Base-by-base conservation (phyloP, 2,113 vertebrate genomes). In the Catagonus wagneri region DNA sequence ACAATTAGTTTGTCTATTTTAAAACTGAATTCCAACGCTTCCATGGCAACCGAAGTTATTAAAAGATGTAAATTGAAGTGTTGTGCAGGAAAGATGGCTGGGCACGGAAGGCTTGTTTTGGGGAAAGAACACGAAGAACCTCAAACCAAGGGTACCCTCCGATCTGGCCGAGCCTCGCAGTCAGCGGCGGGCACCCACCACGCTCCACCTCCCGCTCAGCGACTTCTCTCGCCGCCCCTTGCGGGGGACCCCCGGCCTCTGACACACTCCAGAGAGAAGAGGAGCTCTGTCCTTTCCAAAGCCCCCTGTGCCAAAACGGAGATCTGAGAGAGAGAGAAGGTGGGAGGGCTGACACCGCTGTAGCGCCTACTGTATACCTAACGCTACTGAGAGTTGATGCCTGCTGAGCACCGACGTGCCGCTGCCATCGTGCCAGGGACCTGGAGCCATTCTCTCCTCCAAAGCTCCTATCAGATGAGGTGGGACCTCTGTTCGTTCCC, bases 1-100 rank as follows among this genome's bases (percentile, higher is more conserved):
- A 97, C 97, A 98, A 98, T 98, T 98, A 98, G 96, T 93, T 97
- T 95, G 93, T 98, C 97, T 97, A 96, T 96, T 97, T 97, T 98
- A 98, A 98, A 98, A 97, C 78, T 89, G 96, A 95, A 98, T 97
- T 98, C 97, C 86, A 97, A 96, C 0, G 96, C 97, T 98, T 98
- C 98, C 98, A 98, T 97, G 97, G 98, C 96, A 98, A 98, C 97
- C 80, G 63, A 97, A 98, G 95, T 97, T 97, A 98, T 97, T 98
- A 97, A 98, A 97, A 95, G 89, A 96, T 91, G 96, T 92, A 96
- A 98, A 96, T 97, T 97, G 95, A 97, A 98, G 96, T 92, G 97
- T 76, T 63, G 83, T 92, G 22, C 87, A 93, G 95, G 78, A 87
- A 95, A 95, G 93, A 90, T 74, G 93, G 95, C 58, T 93, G 92